These are phyloP conservation scores for Pedionomus torquatus DNA, from an alignment of 2,113 vertebrate genomes.

Conservation along the genomic window DNA sequence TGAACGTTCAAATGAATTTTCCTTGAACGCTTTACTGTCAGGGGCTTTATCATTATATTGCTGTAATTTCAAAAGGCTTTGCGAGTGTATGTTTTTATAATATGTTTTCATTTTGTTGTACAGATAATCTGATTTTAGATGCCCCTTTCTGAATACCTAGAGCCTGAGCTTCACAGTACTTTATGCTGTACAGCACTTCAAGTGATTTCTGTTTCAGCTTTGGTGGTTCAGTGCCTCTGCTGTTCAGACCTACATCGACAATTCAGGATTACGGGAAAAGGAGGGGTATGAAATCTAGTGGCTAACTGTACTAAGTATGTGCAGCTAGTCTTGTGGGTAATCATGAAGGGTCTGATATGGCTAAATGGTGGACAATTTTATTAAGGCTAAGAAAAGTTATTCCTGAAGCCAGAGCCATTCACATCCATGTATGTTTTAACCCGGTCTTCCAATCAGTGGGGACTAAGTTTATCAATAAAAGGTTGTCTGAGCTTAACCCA, in stretches of 20 bases:
- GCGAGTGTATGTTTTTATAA: background rate
- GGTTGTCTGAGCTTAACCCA: background rate
- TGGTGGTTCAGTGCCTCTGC: background rate
- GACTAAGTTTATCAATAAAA: background rate
- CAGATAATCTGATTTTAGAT: background rate
- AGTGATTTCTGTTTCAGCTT: background rate
- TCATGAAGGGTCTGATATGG: background rate
- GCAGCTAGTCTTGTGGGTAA: background rate
- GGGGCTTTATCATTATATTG: background rate
- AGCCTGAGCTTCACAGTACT: background rate
- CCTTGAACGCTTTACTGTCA: background rate
- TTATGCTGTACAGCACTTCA: background rate
- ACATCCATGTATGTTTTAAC: background rate
- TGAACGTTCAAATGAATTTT: background rate
- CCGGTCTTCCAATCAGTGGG: background rate
- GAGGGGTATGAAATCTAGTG: background rate
- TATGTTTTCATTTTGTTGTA: background rate
- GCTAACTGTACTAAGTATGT: background rate
- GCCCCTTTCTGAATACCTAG: background rate
- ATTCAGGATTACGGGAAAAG: background rate
- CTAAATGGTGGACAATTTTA: background rate
- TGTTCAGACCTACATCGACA: background rate
- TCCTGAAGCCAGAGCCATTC: background rate
- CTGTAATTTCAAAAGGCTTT: slow-evolving; percentile 4
- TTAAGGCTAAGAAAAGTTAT: background rate